These are phyloP conservation scores for Ctenoplectra terminalis DNA, from an alignment of 1,140 invertebrate genomes.

Conservation along the genomic window DNA sequence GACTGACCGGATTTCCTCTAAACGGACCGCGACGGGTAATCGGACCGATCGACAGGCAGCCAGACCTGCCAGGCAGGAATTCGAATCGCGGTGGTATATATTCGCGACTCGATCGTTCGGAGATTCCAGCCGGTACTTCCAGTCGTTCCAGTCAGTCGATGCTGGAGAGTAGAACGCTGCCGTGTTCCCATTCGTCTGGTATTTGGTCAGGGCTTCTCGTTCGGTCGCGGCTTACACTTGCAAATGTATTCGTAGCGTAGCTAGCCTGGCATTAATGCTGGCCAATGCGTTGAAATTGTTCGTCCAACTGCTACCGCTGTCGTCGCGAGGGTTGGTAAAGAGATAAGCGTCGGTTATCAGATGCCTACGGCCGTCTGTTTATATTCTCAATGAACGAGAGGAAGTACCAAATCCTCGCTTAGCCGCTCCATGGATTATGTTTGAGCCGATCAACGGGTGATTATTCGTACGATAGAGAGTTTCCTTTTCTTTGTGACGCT, in stretches of 20 bases:
- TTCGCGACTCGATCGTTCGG: conserved; percentile 59
- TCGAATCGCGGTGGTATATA: conserved; percentile 38
- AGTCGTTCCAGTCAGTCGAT: conserved; percentile 47
- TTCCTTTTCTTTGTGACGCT: neutral
- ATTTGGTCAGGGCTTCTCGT: conserved; percentile 63
- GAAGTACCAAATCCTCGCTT: conserved; percentile 25
- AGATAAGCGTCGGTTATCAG: neutral
- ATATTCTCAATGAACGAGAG: conserved; percentile 21
- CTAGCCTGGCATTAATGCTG: conserved; percentile 62
- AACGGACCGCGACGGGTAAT: conserved; percentile 25
- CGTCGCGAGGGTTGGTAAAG: neutral
- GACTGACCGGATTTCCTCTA: conserved; percentile 60
- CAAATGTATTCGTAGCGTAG: conserved; percentile 69
- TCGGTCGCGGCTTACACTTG: conserved; percentile 64
- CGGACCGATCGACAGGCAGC: conserved; percentile 31
- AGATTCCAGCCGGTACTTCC: conserved; percentile 46
- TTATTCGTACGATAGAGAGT: too few relatives aligned
- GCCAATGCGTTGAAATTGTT: conserved; percentile 52
- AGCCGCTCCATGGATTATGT: conserved; percentile 18
- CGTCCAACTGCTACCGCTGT: conserved; percentile 31
- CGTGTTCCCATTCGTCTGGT: conserved; percentile 39
- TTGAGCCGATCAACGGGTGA: neutral
- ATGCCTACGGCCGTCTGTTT: conserved; percentile 24
- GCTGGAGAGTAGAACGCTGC: conserved; percentile 2
- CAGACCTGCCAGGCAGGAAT: conserved; percentile 40